Percentiles rank a stretch among this genome's conserved stretches.
Evolutionary conservation across 2,113 vertebrate genomes (phyloP).

Genomic region (Cryptomyrus ogoouensis): DNA sequence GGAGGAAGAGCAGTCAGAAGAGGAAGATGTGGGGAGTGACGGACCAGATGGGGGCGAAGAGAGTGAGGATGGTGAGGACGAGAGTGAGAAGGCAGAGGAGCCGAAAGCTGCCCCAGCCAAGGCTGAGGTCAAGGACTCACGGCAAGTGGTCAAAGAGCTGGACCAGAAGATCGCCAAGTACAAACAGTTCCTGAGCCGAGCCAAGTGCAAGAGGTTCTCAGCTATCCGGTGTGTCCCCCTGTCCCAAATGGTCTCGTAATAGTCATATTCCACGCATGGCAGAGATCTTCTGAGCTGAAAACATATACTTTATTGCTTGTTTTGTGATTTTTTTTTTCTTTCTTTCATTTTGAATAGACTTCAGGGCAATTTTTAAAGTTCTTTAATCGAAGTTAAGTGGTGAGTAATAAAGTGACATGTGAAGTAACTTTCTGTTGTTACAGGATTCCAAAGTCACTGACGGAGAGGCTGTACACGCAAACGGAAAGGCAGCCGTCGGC

Average conservation of each 20-base stretch:
- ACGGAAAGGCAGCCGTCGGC: constrained; percentile 49
- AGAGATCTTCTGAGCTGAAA: constrained; percentile 31
- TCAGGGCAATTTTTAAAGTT: background rate
- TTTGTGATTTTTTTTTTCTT: background rate
- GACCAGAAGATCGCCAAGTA: constrained; percentile 91
- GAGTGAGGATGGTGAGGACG: constrained; percentile 1
- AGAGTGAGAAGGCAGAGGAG: constrained; percentile 20
- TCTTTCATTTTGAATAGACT: background rate
- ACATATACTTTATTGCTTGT: background rate
- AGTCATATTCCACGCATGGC: constrained; percentile 3
- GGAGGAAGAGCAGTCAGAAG: constrained; percentile 48
- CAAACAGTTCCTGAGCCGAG: constrained; percentile 85
- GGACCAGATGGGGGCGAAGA: background rate
- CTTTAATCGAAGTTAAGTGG: background rate
- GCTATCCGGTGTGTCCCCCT: constrained; percentile 73
- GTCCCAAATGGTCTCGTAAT: constrained; percentile 21
- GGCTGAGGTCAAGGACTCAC: constrained; percentile 44
- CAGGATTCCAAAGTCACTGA: constrained; percentile 84
- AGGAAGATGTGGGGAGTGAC: constrained; percentile 44
- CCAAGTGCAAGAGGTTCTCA: constrained; percentile 89
- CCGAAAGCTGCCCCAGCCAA: constrained; percentile 23
- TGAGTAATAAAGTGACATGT: background rate
- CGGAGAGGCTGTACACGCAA: constrained; percentile 69
- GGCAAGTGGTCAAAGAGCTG: constrained; percentile 66
- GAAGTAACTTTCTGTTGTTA: constrained; percentile 27